Conservation (phyloP, 1,140 invertebrate genomes). For the Tyrophagus putrescentiae region DNA sequence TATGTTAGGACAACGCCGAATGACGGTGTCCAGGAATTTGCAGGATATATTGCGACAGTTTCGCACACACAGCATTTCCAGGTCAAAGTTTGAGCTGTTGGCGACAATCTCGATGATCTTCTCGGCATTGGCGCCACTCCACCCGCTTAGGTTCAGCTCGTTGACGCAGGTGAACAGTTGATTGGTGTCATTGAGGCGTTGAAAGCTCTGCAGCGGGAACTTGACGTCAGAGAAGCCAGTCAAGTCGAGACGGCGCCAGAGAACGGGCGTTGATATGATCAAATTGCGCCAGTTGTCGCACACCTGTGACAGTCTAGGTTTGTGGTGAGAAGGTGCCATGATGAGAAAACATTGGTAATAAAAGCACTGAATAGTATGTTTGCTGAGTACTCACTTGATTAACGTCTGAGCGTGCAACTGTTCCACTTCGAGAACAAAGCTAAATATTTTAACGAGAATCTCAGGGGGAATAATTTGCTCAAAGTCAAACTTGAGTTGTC, state of each 20-base stretch:
- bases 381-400: slow-evolving; percentile 9
- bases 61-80: slow-evolving; percentile 1
- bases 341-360: background rate
- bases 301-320: slow-evolving; percentile 15
- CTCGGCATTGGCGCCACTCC: background rate
- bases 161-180: background rate
- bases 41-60: slow-evolving; percentile 12
- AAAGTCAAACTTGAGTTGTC: background rate
- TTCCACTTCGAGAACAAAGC: background rate
- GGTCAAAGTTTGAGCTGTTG: background rate
- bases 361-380: background rate
- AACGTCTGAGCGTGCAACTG: background rate
- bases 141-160: background rate
- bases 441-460: background rate
- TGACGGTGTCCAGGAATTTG: background rate
- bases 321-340: background rate
- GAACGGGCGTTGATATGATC: slow-evolving; percentile 13
- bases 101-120: background rate
- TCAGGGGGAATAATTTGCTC: slow-evolving; percentile 15
- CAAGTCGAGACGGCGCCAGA: slow-evolving; percentile 20
- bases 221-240: background rate
- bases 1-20: background rate
- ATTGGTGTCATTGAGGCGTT: background rate
- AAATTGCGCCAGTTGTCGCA: slow-evolving; percentile 17
- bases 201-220: background rate